Conservation (phyloP, 2,113 vertebrate species). For the Gambusia affinis region DNA sequence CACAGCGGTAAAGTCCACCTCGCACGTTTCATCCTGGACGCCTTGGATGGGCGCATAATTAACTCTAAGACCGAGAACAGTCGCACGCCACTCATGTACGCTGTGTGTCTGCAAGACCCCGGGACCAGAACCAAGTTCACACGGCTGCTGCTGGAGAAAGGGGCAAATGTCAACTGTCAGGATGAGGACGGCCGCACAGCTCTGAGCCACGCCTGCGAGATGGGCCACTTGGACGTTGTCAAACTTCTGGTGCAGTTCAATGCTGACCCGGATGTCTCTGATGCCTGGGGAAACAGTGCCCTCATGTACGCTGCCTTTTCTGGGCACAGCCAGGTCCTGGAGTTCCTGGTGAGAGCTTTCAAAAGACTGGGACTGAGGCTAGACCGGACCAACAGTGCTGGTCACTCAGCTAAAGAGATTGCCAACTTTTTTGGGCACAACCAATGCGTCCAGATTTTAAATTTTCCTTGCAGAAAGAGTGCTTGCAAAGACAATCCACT, state of each 20-base stretch:
- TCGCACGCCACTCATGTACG: slow-evolving; percentile 88
- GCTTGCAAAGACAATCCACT: slow-evolving; percentile 40
- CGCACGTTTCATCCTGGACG: slow-evolving; percentile 90
- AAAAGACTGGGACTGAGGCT: slow-evolving; percentile 87
- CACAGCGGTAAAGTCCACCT: slow-evolving; percentile 87
- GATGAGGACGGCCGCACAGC: slow-evolving; percentile 87
- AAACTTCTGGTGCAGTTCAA: slow-evolving; percentile 90
- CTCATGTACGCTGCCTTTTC: slow-evolving; percentile 89
- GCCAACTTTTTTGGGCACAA: slow-evolving; percentile 84
- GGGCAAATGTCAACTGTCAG: slow-evolving; percentile 85
- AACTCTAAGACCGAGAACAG: slow-evolving; percentile 87
- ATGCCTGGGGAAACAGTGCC: slow-evolving; percentile 86
- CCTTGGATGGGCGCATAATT: slow-evolving; percentile 88
- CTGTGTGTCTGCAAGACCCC: slow-evolving; percentile 83
- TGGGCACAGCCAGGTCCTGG: slow-evolving; percentile 86
- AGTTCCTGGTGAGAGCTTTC: slow-evolving; percentile 89
- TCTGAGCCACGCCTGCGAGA: slow-evolving; percentile 87
- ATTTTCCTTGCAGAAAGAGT: slow-evolving; percentile 61
- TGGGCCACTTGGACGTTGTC: slow-evolving; percentile 85
- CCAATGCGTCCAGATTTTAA: slow-evolving; percentile 84
- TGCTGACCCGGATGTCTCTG: slow-evolving; percentile 86
- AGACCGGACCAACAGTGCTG: slow-evolving; percentile 83
- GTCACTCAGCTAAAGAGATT: slow-evolving; percentile 85
- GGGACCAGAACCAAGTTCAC: slow-evolving; percentile 83
- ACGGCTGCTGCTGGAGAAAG: slow-evolving; percentile 86